phyloP scores from a whole-genome alignment of 2,797 vertebrate species.

The Podargus strigoides region DNA sequence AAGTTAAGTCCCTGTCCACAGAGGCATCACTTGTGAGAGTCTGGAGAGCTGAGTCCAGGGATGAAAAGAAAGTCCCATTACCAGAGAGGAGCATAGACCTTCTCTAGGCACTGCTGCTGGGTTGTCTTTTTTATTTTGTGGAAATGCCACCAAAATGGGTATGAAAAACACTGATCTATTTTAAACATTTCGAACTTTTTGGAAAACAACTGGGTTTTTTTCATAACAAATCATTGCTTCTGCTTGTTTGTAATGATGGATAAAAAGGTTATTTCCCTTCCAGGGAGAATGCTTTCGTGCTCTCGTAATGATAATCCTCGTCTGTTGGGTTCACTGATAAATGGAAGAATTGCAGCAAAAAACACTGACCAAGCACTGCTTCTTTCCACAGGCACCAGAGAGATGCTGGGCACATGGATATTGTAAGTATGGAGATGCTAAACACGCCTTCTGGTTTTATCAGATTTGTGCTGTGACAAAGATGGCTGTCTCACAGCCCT shows the following conservation, averaged over 20 bases:
- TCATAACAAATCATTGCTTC: not conserved
- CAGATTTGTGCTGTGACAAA: not conserved
- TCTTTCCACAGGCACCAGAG: not conserved
- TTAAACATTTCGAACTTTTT: not conserved
- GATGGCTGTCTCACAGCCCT: not conserved
- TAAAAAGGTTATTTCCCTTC: not conserved
- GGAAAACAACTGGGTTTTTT: not conserved
- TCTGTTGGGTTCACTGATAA: not conserved
- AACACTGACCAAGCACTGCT: conserved; percentile 12
- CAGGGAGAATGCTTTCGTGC: not conserved
- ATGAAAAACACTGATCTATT: not conserved
- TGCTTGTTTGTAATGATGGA: not conserved
- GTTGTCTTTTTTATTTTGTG: not conserved
- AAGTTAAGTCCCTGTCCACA: not conserved
- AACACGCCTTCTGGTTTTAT: not conserved
- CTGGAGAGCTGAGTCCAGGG: not conserved
- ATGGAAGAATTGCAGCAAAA: not conserved
- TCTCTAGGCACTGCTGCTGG: not conserved
- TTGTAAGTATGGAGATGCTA: conserved; percentile 61
- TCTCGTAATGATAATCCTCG: not conserved
- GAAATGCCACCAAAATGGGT: not conserved
- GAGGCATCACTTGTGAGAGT: not conserved
- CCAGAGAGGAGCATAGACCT: not conserved
- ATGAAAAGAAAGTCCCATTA: not conserved
- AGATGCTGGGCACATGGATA: conserved; percentile 54